These are phyloP conservation scores for Motacilla alba DNA, from an alignment of 2,113 vertebrate genomes.

Conservation along the genomic window DNA sequence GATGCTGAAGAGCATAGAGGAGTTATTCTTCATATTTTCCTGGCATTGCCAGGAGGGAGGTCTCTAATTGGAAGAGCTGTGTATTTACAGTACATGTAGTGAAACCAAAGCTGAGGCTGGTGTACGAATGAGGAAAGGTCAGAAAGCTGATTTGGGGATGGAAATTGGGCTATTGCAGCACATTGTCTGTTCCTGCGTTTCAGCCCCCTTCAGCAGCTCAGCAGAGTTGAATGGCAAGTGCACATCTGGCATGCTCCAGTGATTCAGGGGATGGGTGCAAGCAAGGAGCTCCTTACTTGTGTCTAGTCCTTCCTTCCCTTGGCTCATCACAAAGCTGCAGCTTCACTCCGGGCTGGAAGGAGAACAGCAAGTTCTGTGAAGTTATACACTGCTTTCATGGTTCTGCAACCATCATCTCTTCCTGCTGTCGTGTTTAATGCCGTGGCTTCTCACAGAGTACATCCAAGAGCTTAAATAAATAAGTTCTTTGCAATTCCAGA, in stretches of 20 bases:
- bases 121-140: background rate
- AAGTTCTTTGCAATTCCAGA: background rate
- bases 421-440: background rate
- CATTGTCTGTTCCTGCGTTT: accelerated
- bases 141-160: background rate
- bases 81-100: background rate
- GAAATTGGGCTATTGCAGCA: background rate
- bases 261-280: background rate
- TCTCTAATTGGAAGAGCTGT: background rate
- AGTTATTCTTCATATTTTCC: background rate
- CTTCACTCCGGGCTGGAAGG: background rate
- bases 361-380: background rate
- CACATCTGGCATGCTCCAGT: accelerated
- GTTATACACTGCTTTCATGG: background rate
- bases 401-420: background rate
- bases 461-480: background rate
- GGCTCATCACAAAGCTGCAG: background rate
- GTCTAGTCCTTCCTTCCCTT: background rate
- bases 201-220: background rate
- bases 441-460: background rate
- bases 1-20: background rate
- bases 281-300: background rate
- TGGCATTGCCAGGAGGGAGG: background rate
- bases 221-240: background rate
- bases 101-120: background rate